Evolutionary conservation across 1,140 invertebrate genomes (phyloP).

Genomic region (Atta colombica): DNA sequence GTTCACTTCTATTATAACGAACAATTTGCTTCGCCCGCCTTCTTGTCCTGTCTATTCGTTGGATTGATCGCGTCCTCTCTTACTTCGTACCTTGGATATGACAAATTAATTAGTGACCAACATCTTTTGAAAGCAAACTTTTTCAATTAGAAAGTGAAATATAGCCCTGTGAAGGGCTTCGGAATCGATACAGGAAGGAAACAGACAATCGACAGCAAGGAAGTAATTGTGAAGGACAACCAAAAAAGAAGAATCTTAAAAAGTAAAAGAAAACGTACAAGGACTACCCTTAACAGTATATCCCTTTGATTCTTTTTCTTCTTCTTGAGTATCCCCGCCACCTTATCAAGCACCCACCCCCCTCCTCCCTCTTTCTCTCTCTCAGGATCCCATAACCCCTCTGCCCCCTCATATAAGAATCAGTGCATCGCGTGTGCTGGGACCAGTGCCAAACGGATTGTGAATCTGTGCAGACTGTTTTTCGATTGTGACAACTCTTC

Average conservation of each 20-base stretch:
- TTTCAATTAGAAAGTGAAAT: constrained; percentile 31
- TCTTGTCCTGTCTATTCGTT: constrained; percentile 49
- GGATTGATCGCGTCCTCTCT: constrained; percentile 46
- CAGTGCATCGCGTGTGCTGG: constrained; percentile 81
- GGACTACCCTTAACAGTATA: constrained; percentile 66
- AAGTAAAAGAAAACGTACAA: neutral
- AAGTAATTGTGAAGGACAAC: neutral
- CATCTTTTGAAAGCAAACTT: constrained; percentile 80
- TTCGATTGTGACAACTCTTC: constrained; percentile 61
- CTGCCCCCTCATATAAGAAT: constrained; percentile 82
- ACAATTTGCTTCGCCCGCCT: constrained; percentile 68
- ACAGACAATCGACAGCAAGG: neutral
- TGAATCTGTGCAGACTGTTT: constrained; percentile 76
- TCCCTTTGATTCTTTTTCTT: constrained; percentile 59
- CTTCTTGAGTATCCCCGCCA: constrained; percentile 45
- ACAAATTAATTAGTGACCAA: constrained; percentile 83
- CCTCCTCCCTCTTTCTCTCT: constrained; percentile 37
- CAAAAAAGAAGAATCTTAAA: neutral
- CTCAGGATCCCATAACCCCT: constrained; percentile 63
- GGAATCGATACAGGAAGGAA: neutral
- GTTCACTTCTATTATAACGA: constrained; percentile 82
- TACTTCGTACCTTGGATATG: constrained; percentile 67
- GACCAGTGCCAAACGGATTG: constrained; percentile 83
- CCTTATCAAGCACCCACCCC: constrained; percentile 50
- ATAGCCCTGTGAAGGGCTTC: neutral